These are phyloP conservation scores for Lineus longissimus DNA, from an alignment of 1,140 invertebrate genomes.

Conservation along the genomic window DNA sequence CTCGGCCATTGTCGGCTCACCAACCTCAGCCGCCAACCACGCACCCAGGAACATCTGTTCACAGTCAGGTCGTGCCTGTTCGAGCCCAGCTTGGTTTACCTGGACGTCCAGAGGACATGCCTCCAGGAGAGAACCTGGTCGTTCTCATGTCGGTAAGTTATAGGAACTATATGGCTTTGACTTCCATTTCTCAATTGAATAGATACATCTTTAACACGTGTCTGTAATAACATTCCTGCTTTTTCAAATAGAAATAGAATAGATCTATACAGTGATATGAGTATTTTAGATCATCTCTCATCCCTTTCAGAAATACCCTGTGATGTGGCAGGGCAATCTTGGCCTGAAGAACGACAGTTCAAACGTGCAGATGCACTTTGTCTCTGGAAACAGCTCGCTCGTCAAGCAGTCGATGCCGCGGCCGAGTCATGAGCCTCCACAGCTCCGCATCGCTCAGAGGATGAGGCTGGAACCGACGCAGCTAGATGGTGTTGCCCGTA, in stretches of 20 bases:
- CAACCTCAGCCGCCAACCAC: slow-evolving; percentile 7
- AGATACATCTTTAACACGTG: too few relatives aligned
- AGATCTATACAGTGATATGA: too few relatives aligned
- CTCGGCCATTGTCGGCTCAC: slow-evolving; percentile 6
- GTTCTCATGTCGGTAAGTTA: neutral
- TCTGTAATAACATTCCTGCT: too few relatives aligned
- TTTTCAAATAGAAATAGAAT: too few relatives aligned
- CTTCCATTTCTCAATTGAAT: neutral
- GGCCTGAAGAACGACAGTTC: slow-evolving; percentile 94
- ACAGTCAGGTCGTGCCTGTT: neutral
- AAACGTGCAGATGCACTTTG: slow-evolving; percentile 96
- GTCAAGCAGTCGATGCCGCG: slow-evolving; percentile 46
- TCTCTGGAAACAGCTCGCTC: slow-evolving; percentile 73
- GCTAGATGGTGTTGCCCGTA: slow-evolving; percentile 88
- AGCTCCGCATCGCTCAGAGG: slow-evolving; percentile 84
- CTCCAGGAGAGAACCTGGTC: neutral
- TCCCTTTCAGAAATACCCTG: slow-evolving; percentile 51
- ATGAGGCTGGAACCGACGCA: slow-evolving; percentile 94
- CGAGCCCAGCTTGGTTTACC: slow-evolving; percentile 2
- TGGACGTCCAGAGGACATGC: neutral
- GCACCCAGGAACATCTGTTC: neutral
- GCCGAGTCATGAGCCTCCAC: slow-evolving; percentile 27
- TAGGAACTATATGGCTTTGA: slow-evolving; percentile 11
- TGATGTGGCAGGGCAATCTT: slow-evolving; percentile 94
- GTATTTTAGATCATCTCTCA: too few relatives aligned